Evolutionary conservation across 2,113 vertebrate genomes (phyloP), one percentile per base, ranked within the genome.

Genomic region (Capricornis sumatraensis): DNA sequence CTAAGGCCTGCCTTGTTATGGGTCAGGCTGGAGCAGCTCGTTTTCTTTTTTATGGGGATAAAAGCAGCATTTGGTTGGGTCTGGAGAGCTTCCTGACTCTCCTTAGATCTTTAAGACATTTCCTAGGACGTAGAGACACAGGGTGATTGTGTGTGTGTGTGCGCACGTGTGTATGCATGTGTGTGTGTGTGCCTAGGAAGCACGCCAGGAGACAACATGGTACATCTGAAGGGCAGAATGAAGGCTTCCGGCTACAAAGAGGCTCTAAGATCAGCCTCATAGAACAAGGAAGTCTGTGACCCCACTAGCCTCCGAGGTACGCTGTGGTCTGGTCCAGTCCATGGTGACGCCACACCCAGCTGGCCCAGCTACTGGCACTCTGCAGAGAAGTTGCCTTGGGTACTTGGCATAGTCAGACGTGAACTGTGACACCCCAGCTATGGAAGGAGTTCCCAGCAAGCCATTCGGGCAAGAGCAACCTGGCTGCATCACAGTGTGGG

Each of bases 41-140:
- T 40, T 30, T 16, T 10, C 43, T 17, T 47, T 95, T 93, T 96
- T 84, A 94, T 40, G 45, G 30, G 78, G 92, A 86, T 60, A 93
- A 96, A 92, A 81, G 50, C 76, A 94, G 78, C 62, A 16, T 91
- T 89, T 87, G 43, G 52, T 88, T 91, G 90, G 89, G 67, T 83
- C 92, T 62, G 71, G 84, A 96, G 82, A 87, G 92, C 97, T 98
- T 97, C 89, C 88, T 87, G 92, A 89, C 82, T 94, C 97, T 91
- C 57, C 83, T 96, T 62, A 95, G 96, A 86, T 93, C 97, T 97
- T 84, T 87, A 71, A 83, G 88, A 91, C 55, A 45, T 92, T 83
- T 92, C 50, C 55, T 45, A 81, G 83, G 79, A 91, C 1, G 3
- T 40, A 89, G 82, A 95, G 71, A 55, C 93, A 45, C 78, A 33